phyloP scores from a whole-genome alignment of 2,888 invertebrate species.

The Brachycybe producta region DNA sequence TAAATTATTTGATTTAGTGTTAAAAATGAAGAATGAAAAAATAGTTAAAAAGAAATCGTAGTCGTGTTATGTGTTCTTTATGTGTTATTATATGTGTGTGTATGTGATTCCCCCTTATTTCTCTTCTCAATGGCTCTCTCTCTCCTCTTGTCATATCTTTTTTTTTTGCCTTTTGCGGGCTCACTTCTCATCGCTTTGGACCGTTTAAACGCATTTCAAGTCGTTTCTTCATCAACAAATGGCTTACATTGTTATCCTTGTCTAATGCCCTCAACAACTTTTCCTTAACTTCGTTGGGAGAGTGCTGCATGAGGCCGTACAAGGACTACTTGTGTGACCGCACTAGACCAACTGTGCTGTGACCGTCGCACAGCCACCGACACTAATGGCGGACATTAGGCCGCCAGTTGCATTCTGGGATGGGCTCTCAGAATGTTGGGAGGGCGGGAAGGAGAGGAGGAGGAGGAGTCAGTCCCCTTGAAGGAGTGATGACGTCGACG shows the following conservation, averaged over 20 bases:
- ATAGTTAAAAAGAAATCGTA: no score
- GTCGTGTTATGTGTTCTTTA: no score
- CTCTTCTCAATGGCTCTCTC: no score
- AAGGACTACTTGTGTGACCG: conserved; percentile 33
- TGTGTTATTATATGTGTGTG: no score
- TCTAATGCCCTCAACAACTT: conserved; percentile 93
- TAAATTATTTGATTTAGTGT: no score
- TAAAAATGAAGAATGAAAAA: no score
- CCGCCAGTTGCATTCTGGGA: conserved; percentile 10
- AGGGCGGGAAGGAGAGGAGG: neutral
- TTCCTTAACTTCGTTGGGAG: conserved; percentile 67
- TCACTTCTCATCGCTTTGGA: no score
- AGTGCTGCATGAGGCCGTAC: conserved; percentile 43
- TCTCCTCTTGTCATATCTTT: no score
- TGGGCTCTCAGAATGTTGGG: neutral
- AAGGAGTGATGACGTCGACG: conserved; percentile 7
- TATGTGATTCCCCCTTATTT: no score
- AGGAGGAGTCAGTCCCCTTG: neutral
- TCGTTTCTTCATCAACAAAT: no score
- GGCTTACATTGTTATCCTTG: conserved; percentile 95
- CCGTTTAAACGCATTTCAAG: no score
- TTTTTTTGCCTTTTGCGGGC: no score
- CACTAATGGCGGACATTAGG: conserved; percentile 39
- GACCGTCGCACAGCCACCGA: conserved; percentile 38
- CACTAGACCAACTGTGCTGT: conserved; percentile 34